Evolutionary conservation across 2,888 invertebrate species (phyloP), one percentile per base, ranked within the genome.

Genomic region (Hyppa rectilinea): DNA sequence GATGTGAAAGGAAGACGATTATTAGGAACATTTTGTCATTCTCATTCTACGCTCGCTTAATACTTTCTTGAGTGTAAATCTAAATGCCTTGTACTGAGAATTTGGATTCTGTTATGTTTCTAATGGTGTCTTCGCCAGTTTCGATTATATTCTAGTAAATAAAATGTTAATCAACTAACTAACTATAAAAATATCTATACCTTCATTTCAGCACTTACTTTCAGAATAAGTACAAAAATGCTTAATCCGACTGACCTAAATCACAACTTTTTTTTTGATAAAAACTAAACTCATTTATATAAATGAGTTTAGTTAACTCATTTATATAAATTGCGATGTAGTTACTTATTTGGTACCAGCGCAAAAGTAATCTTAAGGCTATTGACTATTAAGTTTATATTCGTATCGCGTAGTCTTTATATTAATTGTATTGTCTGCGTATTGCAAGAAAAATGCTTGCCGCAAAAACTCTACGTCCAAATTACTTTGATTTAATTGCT

Each of bases 301-400:
- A 71, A 53, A 81, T 63, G n/a, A n/a, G n/a, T n/a, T n/a, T n/a
- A n/a, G n/a, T n/a, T n/a, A 49, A 64, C 23, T 81, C 59, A 71
- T 64, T 63, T 52, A 55, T 47, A 59, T 49, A 71, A 53, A 81
- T 63, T 76, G 23, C 23, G 47, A 68, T 60, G 59, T 52, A 61
- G 52, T 66, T 63, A 63, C 17, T 43, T 52, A 43, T 47, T 63
- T 40, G 38, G 29, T 49, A 45, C 34, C 34, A 49, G 17, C 7
- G 36, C 45, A 10, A 81, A 71, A 72, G 9, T 61, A 47, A 36
- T 40, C 45, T 40, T 64, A 50, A 56, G 2, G 40, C 2, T 10
- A 26, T 31, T 53, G 0, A 10, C 12, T 53, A 56, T 68, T 49
- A 50, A 53, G 50, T n/a, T 40, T 34, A 59, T 58, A 72, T 58